phyloP scores from a whole-genome alignment of 2,113 vertebrate species.

The Athene cunicularia region DNA sequence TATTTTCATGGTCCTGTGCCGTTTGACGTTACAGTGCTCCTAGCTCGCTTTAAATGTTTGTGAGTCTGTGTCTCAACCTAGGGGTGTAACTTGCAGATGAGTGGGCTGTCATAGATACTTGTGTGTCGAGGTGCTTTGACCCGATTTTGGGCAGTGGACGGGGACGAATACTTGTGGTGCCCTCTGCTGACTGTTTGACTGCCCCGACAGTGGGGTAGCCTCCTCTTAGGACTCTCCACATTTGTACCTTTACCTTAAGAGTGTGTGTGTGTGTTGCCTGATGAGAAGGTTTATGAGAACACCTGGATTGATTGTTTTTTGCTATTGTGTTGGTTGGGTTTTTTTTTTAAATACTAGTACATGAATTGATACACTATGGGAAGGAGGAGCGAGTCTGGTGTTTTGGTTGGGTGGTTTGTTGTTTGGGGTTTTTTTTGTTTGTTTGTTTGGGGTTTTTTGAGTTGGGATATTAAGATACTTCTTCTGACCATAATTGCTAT shows the following conservation, averaged over 20 bases:
- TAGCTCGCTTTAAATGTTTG: background rate
- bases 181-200: background rate
- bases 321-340: background rate
- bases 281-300: background rate
- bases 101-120: background rate
- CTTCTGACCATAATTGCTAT: background rate
- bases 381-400: background rate
- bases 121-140: background rate
- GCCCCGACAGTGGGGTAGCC: fast-evolving
- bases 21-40: background rate
- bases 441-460: background rate
- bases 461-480: background rate
- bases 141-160: background rate
- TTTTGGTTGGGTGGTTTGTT: background rate
- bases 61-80: background rate
- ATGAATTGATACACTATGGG: background rate
- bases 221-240: background rate
- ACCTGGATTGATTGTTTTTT: background rate
- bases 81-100: background rate
- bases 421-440: too few relatives aligned
- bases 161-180: background rate
- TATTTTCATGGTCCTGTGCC: background rate
- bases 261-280: background rate
- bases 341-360: background rate
- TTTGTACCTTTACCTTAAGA: background rate